phyloP scores from a whole-genome alignment of 2,797 vertebrate species.

The Pteronotus mesoamericanus region DNA sequence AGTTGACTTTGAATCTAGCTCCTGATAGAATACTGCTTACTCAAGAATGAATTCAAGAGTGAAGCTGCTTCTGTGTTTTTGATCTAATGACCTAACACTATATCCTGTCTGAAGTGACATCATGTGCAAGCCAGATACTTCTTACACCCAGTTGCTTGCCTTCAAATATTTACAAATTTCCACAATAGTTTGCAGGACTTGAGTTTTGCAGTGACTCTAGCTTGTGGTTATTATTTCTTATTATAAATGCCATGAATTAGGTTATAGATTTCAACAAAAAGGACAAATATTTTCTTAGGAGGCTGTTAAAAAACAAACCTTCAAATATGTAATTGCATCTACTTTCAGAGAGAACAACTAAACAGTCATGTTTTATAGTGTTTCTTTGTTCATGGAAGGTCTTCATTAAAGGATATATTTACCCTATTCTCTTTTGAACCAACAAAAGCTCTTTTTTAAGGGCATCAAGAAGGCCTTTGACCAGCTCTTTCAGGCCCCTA shows the following conservation, averaged over 20 bases:
- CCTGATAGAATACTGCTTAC: neutral
- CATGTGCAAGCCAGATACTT: neutral
- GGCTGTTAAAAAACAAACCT: neutral
- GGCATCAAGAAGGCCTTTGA: neutral
- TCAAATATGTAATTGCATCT: neutral
- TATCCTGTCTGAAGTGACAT: neutral
- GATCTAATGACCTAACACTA: neutral
- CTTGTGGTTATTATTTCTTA: slow-evolving; percentile 22
- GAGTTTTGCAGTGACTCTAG: slow-evolving; percentile 26
- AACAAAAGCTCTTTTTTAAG: neutral
- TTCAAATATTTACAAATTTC: slow-evolving; percentile 55
- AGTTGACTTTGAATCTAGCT: neutral
- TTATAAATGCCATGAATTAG: neutral
- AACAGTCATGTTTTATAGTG: neutral
- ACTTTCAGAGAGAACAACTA: slow-evolving; percentile 39
- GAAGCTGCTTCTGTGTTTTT: neutral
- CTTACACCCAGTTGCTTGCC: neutral
- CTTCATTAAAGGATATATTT: slow-evolving; percentile 8
- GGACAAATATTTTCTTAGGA: slow-evolving; percentile 25
- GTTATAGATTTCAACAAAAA: slow-evolving; percentile 31
- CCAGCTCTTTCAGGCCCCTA: slow-evolving; percentile 3
- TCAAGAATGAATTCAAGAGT: neutral
- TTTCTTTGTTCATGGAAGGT: slow-evolving; percentile 21
- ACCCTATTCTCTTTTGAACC: neutral
- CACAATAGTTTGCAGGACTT: slow-evolving; percentile 13